A percentile compares a stretch with the other conserved stretches of the same genome.
Evolutionary conservation across 1,140 invertebrate species (phyloP).

Genomic region (Globodera rostochiensis): DNA sequence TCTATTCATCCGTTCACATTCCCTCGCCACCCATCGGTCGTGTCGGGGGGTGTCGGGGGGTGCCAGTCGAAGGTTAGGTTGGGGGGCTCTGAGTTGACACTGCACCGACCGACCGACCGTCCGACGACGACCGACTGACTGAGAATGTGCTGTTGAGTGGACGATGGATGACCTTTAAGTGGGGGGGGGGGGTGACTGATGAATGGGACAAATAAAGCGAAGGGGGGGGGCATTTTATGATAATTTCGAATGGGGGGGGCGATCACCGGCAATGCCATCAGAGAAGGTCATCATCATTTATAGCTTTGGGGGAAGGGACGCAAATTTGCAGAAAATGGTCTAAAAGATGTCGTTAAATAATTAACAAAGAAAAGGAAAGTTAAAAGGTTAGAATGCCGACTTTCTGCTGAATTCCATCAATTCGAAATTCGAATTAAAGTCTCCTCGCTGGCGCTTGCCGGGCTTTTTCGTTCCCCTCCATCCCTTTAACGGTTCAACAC

Average conservation of each 20-base stretch:
- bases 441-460: too few relatives aligned
- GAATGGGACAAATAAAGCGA: neutral
- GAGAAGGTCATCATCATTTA: neutral
- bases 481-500: too few relatives aligned
- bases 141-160: neutral
- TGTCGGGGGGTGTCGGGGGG: constrained; percentile 25
- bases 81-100: neutral
- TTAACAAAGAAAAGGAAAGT: too few relatives aligned
- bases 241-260: neutral
- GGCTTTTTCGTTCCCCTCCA: too few relatives aligned
- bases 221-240: neutral
- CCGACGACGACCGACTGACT: neutral
- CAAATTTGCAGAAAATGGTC: too few relatives aligned
- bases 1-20: constrained; percentile 22
- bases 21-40: neutral
- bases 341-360: too few relatives aligned
- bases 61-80: constrained; percentile 14
- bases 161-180: neutral
- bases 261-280: neutral
- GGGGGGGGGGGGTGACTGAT: neutral
- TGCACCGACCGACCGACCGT: neutral
- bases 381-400: too few relatives aligned
- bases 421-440: too few relatives aligned
- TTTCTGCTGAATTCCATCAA: too few relatives aligned
- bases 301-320: too few relatives aligned